These are phyloP conservation scores for Oxyruncus cristatus DNA, from an alignment of 2,113 vertebrate genomes.

Conservation along the genomic window DNA sequence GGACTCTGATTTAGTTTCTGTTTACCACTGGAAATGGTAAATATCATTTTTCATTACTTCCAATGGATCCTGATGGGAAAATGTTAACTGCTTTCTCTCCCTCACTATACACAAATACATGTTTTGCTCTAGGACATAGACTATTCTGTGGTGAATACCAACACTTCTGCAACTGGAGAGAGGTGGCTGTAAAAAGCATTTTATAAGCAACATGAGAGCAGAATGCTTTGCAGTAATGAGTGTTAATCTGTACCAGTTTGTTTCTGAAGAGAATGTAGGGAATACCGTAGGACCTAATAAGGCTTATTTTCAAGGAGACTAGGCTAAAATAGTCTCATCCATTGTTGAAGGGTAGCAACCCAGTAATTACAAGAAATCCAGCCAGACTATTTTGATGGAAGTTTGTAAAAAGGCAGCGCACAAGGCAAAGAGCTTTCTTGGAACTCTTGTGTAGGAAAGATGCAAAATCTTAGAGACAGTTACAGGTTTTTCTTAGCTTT, in stretches of 20 bases:
- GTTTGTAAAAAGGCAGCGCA: neutral
- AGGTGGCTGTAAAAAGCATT: neutral
- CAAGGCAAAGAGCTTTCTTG: neutral
- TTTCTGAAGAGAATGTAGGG: neutral
- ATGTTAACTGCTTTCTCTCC: neutral
- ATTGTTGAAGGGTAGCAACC: neutral
- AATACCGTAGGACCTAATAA: neutral
- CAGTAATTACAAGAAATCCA: neutral
- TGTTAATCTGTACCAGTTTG: neutral
- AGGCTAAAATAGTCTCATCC: neutral
- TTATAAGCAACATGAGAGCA: neutral
- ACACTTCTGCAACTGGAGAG: neutral
- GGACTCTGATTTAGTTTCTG: neutral
- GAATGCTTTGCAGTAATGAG: neutral
- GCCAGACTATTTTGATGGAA: neutral
- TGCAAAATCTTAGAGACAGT: neutral
- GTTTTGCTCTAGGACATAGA: neutral
- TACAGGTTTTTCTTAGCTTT: neutral
- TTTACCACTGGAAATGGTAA: neutral
- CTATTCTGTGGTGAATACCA: neutral
- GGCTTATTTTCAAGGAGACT: neutral
- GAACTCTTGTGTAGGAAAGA: neutral
- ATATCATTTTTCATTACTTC: neutral
- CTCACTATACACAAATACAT: rapidly evolving
- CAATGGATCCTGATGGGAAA: neutral